Evolutionary conservation across 2,888 invertebrate genomes (phyloP).

Genomic region (Ditylenchus weischeri): DNA sequence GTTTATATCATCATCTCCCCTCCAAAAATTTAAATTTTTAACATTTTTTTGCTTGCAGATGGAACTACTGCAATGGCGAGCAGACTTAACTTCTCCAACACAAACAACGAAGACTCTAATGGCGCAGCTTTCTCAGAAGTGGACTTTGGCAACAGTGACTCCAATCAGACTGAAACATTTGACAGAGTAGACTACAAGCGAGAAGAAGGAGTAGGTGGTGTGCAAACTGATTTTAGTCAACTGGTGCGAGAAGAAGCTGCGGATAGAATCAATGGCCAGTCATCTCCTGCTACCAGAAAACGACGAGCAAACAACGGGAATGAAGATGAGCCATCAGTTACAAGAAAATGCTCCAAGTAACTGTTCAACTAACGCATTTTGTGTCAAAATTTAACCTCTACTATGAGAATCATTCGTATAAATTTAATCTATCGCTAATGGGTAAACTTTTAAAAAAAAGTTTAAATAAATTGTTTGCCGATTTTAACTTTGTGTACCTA

Average conservation of each 20-base stretch:
- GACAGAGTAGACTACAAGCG: constrained; percentile 29
- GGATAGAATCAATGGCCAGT: constrained; percentile 14
- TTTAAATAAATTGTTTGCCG: no score
- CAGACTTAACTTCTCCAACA: not conserved
- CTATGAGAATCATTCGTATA: no score
- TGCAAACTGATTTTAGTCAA: constrained; percentile 2
- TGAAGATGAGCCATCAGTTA: constrained; percentile 6
- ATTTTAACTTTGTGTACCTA: no score
- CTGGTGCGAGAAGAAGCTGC: constrained; percentile 48
- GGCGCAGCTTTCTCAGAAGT: constrained; percentile 49
- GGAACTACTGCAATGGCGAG: no score
- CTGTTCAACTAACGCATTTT: no score
- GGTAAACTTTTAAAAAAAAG: no score
- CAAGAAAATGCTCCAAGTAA: no score
- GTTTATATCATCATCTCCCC: no score
- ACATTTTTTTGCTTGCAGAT: no score
- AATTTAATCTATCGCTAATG: no score
- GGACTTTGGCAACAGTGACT: constrained; percentile 51
- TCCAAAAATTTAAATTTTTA: not conserved
- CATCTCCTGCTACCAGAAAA: no score
- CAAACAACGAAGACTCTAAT: constrained; percentile 54
- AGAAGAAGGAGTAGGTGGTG: constrained; percentile 5
- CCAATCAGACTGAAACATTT: constrained; percentile 44
- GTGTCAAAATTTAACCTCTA: no score
- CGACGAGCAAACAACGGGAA: not conserved